Base-by-base conservation (phyloP, 2,113 vertebrate genomes). In the Microtus pennsylvanicus region DNA sequence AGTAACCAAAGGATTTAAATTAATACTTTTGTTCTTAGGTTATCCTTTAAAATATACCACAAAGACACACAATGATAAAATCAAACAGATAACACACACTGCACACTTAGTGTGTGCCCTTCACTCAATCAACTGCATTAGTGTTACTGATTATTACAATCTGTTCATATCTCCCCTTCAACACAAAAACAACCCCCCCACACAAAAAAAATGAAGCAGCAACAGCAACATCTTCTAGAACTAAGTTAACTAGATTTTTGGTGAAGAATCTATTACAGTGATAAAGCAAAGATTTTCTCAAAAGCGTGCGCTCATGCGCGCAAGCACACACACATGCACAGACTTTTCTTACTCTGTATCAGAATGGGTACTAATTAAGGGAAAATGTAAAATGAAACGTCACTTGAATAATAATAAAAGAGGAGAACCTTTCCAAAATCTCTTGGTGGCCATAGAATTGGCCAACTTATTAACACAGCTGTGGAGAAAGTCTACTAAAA, bases 61-160 rank as follows among this genome's bases (percentile, higher is more conserved):
- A 88, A 61, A 86, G 30, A 91, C 33, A 22, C 72, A 16, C 45
- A 91, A 89, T 87, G 88, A 95, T n/a, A 96, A 95, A 95, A 94
- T 38, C 42, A 90, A 96, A 80, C 33, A 93, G 69, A 17, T 94
- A 90, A 87, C 8, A 63, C 12, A 81, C 42, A 85, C 10, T 63
- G 35, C 16, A 69, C 3, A 42, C 28, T 26, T 50, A 30, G n/a
- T 77, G 5, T 58, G 9, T 52, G 33, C 38, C 11, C 52, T 80
- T 92, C 55, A 80, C 7, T 80, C 70, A 93, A 78, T 7, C 91
- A 16, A 89, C 42, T 61, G 5, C 35, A 70, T 80, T 77, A 70
- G 21, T 93, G 35, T 95, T 94, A 75, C 3, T 88, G 28, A 97
- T 74, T 88, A 89, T 61, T 85, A 63, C 82, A 63, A 1, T 70